Conservation (phyloP, 2,888 invertebrate species). For the Drosophila multiciliata region DNA sequence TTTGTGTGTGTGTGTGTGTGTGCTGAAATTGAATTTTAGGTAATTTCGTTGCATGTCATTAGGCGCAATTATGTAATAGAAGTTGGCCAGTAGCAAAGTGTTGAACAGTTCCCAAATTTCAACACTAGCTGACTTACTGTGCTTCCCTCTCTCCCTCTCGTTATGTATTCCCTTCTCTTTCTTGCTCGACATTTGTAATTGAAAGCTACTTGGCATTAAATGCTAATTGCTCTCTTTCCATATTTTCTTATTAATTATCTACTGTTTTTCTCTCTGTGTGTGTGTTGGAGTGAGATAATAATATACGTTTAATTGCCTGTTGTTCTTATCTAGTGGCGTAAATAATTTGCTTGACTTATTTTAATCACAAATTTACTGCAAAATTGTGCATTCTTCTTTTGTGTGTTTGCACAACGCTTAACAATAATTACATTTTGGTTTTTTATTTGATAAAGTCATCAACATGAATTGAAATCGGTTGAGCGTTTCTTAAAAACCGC, state of each 20-base stretch:
- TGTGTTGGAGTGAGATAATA: neutral
- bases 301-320: conserved; percentile 2
- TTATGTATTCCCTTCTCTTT: neutral
- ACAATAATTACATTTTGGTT: neutral
- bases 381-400: neutral
- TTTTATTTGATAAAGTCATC: neutral
- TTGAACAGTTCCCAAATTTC: conserved; percentile 40
- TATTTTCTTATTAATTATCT: conserved; percentile 21
- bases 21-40: conserved; percentile 72
- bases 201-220: conserved; percentile 7
- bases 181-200: neutral
- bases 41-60: conserved; percentile 76
- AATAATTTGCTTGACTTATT: conserved; percentile 24
- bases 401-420: neutral
- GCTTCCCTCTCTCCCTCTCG: neutral
- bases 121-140: conserved; percentile 13
- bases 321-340: conserved; percentile 8
- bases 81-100: conserved; percentile 42
- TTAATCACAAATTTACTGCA: neutral
- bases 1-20: conserved; percentile 40
- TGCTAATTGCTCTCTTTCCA: conserved; percentile 26
- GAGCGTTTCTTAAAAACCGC: too few species aligned
- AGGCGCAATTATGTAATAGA: conserved; percentile 71
- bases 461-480: neutral
- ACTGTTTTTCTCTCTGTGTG: neutral